Conservation (phyloP, 2,797 vertebrate genomes). For the Sarcophilus harrisii region DNA sequence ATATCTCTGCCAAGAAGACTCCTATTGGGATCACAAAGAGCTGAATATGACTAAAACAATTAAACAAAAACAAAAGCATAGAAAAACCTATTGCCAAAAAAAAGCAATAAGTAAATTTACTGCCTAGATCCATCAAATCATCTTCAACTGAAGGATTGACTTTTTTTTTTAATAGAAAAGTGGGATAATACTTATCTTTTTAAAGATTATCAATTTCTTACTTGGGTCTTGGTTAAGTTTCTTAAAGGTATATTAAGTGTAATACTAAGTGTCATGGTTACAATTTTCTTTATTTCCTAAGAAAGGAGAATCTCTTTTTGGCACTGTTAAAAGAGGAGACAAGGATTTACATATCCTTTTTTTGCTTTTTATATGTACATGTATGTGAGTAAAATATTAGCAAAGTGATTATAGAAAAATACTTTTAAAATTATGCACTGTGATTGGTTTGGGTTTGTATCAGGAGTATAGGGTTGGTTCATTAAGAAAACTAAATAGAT, state of each 20-base stretch:
- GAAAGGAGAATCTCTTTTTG: neutral
- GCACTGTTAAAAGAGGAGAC: neutral
- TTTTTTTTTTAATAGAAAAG: neutral
- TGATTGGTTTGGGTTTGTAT: neutral
- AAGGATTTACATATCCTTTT: neutral
- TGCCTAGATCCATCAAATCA: neutral
- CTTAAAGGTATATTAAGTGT: neutral
- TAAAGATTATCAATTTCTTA: neutral
- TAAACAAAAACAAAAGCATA: neutral
- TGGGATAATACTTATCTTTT: neutral
- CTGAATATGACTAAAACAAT: neutral
- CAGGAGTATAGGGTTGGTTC: neutral
- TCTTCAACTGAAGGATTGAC: conserved; percentile 18
- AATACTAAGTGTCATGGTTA: neutral
- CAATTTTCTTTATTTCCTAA: neutral
- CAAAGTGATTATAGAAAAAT: neutral
- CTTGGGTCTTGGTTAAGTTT: neutral
- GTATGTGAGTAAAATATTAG: neutral
- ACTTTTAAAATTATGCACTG: neutral
- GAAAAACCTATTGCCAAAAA: neutral
- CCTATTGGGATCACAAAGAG: neutral
- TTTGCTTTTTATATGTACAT: neutral
- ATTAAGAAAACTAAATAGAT: neutral
- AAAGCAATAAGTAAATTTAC: neutral
- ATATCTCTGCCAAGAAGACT: neutral